A percentile compares a stretch with the other conserved stretches of the same genome.
These are phyloP conservation scores for Melieria picta DNA, from an alignment of 2,888 invertebrate species.

Conservation along the genomic window DNA sequence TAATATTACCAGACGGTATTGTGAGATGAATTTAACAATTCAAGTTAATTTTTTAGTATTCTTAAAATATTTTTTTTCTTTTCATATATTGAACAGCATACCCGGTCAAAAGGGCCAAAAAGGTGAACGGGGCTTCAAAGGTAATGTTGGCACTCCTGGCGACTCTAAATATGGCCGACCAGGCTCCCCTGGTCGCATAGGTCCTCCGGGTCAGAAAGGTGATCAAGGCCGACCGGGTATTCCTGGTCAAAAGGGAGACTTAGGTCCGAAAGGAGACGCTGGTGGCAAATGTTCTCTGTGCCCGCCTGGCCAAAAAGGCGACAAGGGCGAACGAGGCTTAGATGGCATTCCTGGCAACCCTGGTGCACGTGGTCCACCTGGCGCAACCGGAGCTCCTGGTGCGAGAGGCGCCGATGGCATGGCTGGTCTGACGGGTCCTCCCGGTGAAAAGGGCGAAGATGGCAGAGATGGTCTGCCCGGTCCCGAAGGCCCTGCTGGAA, in stretches of 20 bases:
- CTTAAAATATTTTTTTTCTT: background rate
- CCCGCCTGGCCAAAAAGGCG: conserved; percentile 78
- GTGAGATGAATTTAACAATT: background rate
- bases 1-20: background rate
- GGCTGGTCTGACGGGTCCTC: conserved; percentile 68
- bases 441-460: conserved; percentile 64
- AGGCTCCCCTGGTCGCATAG: conserved; percentile 77
- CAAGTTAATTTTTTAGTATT: background rate
- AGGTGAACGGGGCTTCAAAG: conserved; percentile 81
- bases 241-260: conserved; percentile 71
- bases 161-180: conserved; percentile 83
- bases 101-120: conserved; percentile 78
- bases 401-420: conserved; percentile 77
- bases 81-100: conserved; percentile 44
- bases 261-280: conserved; percentile 81
- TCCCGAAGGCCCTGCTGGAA: conserved; percentile 73
- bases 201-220: conserved; percentile 76
- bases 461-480: conserved; percentile 73
- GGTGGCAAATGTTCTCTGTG: conserved; percentile 85
- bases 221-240: conserved; percentile 74
- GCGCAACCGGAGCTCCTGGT: conserved; percentile 76
- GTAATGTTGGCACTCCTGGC: conserved; percentile 80
- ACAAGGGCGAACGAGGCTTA: conserved; percentile 79
- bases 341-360: conserved; percentile 75
- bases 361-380: conserved; percentile 80